Base-by-base conservation (phyloP, 2,888 invertebrate species). In the Pyrocoelia pectoralis region DNA sequence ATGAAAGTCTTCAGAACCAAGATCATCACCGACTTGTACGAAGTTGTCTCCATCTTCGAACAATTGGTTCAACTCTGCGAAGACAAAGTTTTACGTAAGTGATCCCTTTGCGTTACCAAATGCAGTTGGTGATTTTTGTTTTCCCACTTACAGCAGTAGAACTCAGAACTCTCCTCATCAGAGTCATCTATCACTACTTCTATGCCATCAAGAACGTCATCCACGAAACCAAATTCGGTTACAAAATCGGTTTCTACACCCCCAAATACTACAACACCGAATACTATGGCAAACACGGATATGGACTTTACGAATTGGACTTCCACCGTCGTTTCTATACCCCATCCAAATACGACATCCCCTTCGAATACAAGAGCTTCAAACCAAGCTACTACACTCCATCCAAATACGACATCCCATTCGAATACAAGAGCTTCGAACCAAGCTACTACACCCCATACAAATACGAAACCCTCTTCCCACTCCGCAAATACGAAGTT, bases 41-140 rank as follows among this genome's bases (percentile, higher is more conserved):
- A 55, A 43, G 28, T 55, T 19, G 55, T 41, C 28, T 8, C 55
- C 10, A 28, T 43, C 14, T 55, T 55, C 55, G 55, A 55, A 14
- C 43, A 55, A 46, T 28, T 55, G 15, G 24, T 55, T 1, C 52
- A 52, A 38, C 17, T 52, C 33, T 17, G 17, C 52, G 29, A 52
- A 28, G 12, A 12, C 17, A 41, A 28, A 14, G 13, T 14, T 46
- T 19, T 41, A 15, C 55, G 55, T 55, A 55, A 55, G 55, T 15
- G 15, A 2, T 24, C 24, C 6, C 17, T 46, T 10, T 4, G 46
- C 3, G 10, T 8, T 43, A 3, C n/a, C 12, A 10, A 13, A 8
- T 2, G 6, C 15, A 12, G 43, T 43, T 8, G n/a, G 12, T 43
- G 12, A 43, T 14, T 14, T 43, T 5, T 46, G 15, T 46, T 46